Percentiles rank a stretch among this genome's conserved stretches.
phyloP scores from a whole-genome alignment of 2,888 invertebrate genomes.

The Brenthis hecate region DNA sequence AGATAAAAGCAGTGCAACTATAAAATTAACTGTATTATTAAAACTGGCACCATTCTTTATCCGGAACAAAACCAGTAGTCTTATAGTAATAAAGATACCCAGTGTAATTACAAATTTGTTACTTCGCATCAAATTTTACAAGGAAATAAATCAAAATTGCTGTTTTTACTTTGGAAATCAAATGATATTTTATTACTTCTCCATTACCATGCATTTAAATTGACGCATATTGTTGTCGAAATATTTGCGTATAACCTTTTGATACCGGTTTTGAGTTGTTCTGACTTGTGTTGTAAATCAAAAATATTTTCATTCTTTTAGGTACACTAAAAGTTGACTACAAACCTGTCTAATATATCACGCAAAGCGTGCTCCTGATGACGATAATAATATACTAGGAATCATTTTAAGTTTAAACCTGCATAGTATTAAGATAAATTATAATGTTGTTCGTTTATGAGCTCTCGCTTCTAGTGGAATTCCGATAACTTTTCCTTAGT shows the following conservation, averaged over 20 bases:
- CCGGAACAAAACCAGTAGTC: slow-evolving; percentile 6
- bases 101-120: neutral
- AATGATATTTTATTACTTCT: slow-evolving; percentile 23
- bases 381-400: slow-evolving; percentile 47
- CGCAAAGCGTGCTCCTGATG: slow-evolving; percentile 40
- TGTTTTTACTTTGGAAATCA: slow-evolving; percentile 6
- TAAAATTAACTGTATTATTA: neutral
- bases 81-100: slow-evolving; percentile 2
- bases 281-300: slow-evolving; percentile 56
- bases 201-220: slow-evolving; percentile 30
- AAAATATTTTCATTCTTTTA: slow-evolving; percentile 54
- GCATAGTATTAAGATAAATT: slow-evolving; percentile 17
- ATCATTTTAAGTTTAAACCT: slow-evolving; percentile 17
- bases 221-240: slow-evolving; percentile 40
- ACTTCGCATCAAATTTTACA: slow-evolving; percentile 11
- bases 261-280: slow-evolving; percentile 67
- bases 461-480: slow-evolving; percentile 7
- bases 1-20: neutral
- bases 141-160: slow-evolving; percentile 11
- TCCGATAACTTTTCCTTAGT: slow-evolving; percentile 3
- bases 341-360: slow-evolving; percentile 62
- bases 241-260: slow-evolving; percentile 66
- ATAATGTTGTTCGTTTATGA: slow-evolving; percentile 10
- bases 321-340: slow-evolving; percentile 49
- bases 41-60: neutral